Percentiles rank a stretch among this genome's conserved stretches.
Conservation (phyloP, 2,797 vertebrate species). For the Characodon lateralis region DNA sequence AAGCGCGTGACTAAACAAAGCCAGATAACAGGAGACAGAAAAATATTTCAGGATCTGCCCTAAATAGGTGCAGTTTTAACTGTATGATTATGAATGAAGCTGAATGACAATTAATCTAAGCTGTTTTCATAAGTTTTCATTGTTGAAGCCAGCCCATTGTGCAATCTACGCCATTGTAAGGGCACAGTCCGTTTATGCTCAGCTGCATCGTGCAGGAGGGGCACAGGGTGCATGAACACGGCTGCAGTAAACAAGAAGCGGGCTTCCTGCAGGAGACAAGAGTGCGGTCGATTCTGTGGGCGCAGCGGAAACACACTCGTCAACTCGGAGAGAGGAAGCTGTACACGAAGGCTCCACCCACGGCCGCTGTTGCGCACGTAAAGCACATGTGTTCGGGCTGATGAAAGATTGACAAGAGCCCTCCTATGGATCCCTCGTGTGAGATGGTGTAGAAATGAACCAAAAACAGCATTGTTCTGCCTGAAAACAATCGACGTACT, state of each 20-base stretch:
- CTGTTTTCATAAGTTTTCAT: neutral
- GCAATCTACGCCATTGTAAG: neutral
- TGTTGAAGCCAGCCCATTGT: neutral
- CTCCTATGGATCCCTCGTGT: constrained; percentile 10
- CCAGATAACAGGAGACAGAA: constrained; percentile 39
- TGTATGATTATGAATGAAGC: neutral
- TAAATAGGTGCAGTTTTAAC: neutral
- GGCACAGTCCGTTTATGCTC: constrained; percentile 3
- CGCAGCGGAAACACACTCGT: constrained; percentile 58
- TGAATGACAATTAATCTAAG: neutral
- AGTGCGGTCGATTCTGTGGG: constrained; percentile 51
- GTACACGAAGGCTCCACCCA: constrained; percentile 41
- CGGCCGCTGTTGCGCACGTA: neutral
- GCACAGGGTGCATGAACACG: constrained; percentile 7
- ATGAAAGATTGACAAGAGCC: constrained; percentile 17
- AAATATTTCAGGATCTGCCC: neutral
- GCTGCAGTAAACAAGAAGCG: constrained; percentile 65
- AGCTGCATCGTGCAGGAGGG: constrained; percentile 1
- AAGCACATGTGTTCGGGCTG: constrained; percentile 21
- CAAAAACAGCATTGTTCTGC: constrained; percentile 33
- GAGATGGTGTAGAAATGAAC: neutral
- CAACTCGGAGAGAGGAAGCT: constrained; percentile 66
- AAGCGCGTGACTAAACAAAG: constrained; percentile 32
- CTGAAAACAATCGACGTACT: constrained; percentile 5
- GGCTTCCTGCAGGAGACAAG: constrained; percentile 76